These are phyloP conservation scores for Australoheros scitulus DNA, from an alignment of 2,113 vertebrate species.

Conservation along the genomic window DNA sequence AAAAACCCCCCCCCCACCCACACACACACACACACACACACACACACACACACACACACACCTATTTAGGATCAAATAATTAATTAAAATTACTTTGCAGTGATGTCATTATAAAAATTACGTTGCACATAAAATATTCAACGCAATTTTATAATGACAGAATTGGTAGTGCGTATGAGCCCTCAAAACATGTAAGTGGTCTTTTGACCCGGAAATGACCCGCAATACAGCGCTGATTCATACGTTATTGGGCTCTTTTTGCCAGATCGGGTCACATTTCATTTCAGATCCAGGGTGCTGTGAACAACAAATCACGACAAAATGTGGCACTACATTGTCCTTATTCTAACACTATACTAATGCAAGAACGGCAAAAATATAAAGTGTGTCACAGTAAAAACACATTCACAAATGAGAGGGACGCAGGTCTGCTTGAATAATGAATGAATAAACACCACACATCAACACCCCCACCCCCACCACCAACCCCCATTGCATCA, in stretches of 20 bases:
- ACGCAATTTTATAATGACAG: no score
- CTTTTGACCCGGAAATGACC: no score
- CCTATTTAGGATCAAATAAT: slow-evolving; percentile 2
- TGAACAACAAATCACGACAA: neutral
- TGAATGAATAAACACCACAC: neutral
- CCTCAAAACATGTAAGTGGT: no score
- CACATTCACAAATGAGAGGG: neutral
- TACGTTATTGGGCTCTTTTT: no score
- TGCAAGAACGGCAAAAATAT: neutral
- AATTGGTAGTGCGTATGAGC: no score
- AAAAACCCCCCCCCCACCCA: no score
- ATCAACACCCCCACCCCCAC: neutral
- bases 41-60: no score
- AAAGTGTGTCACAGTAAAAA: neutral
- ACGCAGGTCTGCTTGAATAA: neutral
- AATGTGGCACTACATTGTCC: neutral
- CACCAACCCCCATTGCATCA: neutral
- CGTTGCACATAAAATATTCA: no score
- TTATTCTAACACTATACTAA: neutral
- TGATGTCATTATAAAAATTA: no score
- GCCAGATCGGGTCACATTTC: slow-evolving; percentile 1
- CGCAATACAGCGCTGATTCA: no score
- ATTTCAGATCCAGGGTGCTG: slow-evolving; percentile 13
- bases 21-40: no score
- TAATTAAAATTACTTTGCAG: no score